Conservation (phyloP, 2,113 vertebrate genomes). For the Gallinago media region DNA sequence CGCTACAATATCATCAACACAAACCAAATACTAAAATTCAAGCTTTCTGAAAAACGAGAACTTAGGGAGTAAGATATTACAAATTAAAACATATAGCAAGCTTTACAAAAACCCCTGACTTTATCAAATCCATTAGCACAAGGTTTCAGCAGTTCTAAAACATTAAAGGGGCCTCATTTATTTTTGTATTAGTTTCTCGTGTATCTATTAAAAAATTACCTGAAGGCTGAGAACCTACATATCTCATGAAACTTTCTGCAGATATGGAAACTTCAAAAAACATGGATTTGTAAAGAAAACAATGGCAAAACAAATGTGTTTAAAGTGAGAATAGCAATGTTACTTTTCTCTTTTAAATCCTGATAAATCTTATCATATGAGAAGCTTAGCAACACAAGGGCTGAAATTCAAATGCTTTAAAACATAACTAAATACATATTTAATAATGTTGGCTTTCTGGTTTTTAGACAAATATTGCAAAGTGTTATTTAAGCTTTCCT, state of each 20-base stretch:
- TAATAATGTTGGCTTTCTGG: not conserved
- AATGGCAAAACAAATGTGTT: conserved; percentile 30
- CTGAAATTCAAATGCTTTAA: conserved; percentile 42
- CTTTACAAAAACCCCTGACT: not conserved
- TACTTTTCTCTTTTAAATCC: conserved; percentile 45
- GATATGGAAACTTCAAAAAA: not conserved
- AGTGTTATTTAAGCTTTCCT: not conserved
- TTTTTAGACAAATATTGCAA: not conserved
- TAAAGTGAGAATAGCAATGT: not conserved
- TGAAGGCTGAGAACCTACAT: not conserved
- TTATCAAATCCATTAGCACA: not conserved
- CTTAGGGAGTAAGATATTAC: not conserved
- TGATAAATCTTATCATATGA: conserved; percentile 45
- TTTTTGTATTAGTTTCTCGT: not conserved
- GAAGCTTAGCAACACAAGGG: not conserved
- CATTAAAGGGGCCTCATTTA: not conserved
- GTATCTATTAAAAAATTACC: not conserved
- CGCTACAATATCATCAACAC: not conserved
- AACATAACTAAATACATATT: conserved; percentile 7
- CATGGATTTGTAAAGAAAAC: conserved; percentile 40
- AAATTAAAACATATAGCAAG: not conserved
- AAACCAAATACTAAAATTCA: not conserved
- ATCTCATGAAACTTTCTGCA: not conserved
- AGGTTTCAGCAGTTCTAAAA: not conserved
- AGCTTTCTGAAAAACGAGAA: not conserved